Percentiles rank a stretch among this genome's conserved stretches.
These are phyloP conservation scores for Meandrusa payeni DNA, from an alignment of 2,888 invertebrate species.

Conservation along the genomic window DNA sequence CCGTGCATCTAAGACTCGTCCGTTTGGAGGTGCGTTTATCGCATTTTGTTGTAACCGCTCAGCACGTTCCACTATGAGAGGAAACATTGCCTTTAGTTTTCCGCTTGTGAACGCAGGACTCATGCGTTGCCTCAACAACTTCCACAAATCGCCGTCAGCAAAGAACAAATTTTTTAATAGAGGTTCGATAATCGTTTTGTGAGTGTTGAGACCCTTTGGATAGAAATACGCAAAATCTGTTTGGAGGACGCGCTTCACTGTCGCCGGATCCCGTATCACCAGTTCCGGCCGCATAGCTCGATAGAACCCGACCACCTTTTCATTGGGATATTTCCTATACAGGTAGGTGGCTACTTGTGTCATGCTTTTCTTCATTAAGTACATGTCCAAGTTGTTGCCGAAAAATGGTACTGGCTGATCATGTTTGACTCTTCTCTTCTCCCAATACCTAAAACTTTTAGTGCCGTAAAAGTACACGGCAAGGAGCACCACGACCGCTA, in stretches of 20 bases:
- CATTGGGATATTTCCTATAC: slow-evolving; percentile 30
- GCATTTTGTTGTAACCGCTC: slow-evolving; percentile 43
- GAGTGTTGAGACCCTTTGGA: slow-evolving; percentile 25
- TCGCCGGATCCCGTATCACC: slow-evolving; percentile 32
- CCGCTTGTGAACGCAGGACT: slow-evolving; percentile 37
- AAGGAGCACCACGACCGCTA: not conserved
- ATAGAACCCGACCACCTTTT: slow-evolving; percentile 29
- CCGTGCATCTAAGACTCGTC: slow-evolving; percentile 37
- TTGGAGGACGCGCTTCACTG: slow-evolving; percentile 29
- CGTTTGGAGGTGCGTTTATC: slow-evolving; percentile 33
- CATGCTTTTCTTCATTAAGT: slow-evolving; percentile 22
- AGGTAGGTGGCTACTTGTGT: slow-evolving; percentile 24
- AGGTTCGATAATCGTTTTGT: slow-evolving; percentile 28
- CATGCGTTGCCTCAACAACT: slow-evolving; percentile 53
- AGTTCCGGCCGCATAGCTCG: slow-evolving; percentile 25
- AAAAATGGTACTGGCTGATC: slow-evolving; percentile 28
- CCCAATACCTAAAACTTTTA: slow-evolving; percentile 28
- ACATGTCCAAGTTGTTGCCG: too few species aligned
- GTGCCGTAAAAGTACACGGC: slow-evolving; percentile 28
- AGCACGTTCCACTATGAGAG: slow-evolving; percentile 31
- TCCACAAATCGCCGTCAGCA: slow-evolving; percentile 43
- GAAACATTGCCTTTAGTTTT: slow-evolving; percentile 36
- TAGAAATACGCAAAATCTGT: slow-evolving; percentile 31
- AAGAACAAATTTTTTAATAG: slow-evolving; percentile 30
- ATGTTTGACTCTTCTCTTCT: slow-evolving; percentile 26